Evolutionary conservation across 2,888 invertebrate genomes (phyloP).

Genomic region (Acrocyrtus sp.): DNA sequence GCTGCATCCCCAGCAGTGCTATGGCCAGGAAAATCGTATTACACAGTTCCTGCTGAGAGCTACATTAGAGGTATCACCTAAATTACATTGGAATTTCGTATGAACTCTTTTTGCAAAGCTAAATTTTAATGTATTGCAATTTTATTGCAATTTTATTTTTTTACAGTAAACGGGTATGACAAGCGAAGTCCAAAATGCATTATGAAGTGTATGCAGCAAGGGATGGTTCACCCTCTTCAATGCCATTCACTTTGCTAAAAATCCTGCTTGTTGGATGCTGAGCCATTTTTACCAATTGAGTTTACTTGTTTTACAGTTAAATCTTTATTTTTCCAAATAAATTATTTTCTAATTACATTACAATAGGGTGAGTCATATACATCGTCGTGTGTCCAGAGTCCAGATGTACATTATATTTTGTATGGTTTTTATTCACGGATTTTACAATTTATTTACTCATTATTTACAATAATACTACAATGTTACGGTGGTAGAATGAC

Average conservation of each 20-base stretch:
- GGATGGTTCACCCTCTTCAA: slow-evolving; percentile 65
- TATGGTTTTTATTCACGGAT: no score
- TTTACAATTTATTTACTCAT: no score
- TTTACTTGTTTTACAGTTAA: not conserved
- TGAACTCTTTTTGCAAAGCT: no score
- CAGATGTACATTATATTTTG: no score
- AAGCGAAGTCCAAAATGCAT: slow-evolving; percentile 66
- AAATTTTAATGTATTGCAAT: not conserved
- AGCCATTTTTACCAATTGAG: not conserved
- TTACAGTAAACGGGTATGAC: slow-evolving; percentile 31
- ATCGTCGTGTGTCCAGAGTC: no score
- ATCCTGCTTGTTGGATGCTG: not conserved
- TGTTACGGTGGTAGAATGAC: no score
- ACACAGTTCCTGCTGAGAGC: slow-evolving; percentile 31
- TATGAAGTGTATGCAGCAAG: slow-evolving; percentile 65
- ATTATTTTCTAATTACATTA: no score
- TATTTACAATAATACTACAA: no score
- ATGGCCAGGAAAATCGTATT: slow-evolving; percentile 28
- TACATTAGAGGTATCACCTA: slow-evolving; percentile 36
- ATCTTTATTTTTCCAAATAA: no score
- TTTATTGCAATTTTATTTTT: slow-evolving; percentile 20
- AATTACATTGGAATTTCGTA: no score
- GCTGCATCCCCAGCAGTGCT: not conserved
- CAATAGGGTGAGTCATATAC: no score
- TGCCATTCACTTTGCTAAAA: slow-evolving; percentile 66